These are phyloP conservation scores for Clarias pachynema DNA, from an alignment of 2,797 vertebrate species.

Conservation along the genomic window DNA sequence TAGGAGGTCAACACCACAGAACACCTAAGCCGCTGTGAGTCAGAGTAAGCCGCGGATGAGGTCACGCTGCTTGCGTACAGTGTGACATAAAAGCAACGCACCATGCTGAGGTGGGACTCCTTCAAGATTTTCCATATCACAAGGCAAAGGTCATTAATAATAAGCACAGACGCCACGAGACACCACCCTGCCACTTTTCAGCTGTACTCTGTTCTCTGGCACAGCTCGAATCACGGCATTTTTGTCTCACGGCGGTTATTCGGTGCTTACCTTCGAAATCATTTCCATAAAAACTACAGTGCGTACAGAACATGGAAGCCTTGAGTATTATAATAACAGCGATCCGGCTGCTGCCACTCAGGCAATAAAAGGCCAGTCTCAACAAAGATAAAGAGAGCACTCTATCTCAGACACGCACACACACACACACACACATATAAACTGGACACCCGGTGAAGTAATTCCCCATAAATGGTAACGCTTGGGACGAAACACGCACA, in stretches of 20 bases:
- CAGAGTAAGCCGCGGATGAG: slow-evolving; percentile 49
- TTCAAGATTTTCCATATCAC: slow-evolving; percentile 63
- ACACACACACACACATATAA: not conserved
- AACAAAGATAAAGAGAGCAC: slow-evolving; percentile 5
- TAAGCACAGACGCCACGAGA: not conserved
- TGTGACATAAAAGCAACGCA: slow-evolving; percentile 48
- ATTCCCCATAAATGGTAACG: slow-evolving; percentile 48
- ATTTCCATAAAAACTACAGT: not conserved
- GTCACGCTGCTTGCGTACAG: slow-evolving; percentile 50
- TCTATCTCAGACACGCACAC: not conserved
- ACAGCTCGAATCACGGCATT: not conserved
- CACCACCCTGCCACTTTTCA: not conserved
- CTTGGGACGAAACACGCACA: not conserved
- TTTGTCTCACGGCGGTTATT: not conserved
- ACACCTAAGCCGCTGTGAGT: slow-evolving; percentile 59
- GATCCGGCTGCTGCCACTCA: not conserved
- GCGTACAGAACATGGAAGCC: not conserved
- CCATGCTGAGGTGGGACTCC: slow-evolving; percentile 43
- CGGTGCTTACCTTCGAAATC: not conserved
- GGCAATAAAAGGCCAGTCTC: slow-evolving; percentile 8
- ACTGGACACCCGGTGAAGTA: slow-evolving; percentile 22
- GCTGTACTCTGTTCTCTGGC: not conserved
- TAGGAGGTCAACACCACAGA: slow-evolving; percentile 56
- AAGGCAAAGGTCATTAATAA: slow-evolving; percentile 46
- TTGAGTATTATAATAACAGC: not conserved